Percentiles rank a stretch among this genome's conserved stretches.
Conservation (phyloP, 2,113 vertebrate species). For the Himantopus leucocephalus region DNA sequence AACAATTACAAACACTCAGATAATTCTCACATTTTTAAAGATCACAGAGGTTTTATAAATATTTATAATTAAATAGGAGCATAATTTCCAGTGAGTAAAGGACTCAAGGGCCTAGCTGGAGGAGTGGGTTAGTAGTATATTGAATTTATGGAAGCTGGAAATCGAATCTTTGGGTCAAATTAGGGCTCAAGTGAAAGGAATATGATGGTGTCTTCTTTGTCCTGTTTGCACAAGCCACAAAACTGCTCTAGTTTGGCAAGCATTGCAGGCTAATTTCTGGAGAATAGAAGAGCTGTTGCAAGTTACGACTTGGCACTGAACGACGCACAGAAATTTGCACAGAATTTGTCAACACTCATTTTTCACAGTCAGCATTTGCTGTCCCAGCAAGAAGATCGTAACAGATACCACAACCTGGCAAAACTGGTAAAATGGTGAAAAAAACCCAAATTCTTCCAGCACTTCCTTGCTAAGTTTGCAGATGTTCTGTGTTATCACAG, state of each 20-base stretch:
- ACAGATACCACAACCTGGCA: background rate
- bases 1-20: conserved; percentile 68
- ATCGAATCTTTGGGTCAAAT: conserved; percentile 32
- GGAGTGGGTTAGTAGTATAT: background rate
- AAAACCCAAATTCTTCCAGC: background rate
- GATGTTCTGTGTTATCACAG: background rate
- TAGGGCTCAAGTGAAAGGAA: background rate
- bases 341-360: conserved; percentile 41
- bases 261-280: conserved; percentile 10
- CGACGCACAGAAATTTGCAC: background rate
- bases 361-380: conserved; percentile 18
- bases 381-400: background rate
- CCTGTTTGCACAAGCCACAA: background rate
- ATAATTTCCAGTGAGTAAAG: conserved; percentile 3
- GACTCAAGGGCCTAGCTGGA: background rate
- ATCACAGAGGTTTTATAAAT: conserved; percentile 48
- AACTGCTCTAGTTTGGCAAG: conserved; percentile 7
- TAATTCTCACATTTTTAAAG: conserved; percentile 58
- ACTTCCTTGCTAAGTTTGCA: background rate
- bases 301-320: conserved; percentile 28
- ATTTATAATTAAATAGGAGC: conserved; percentile 50
- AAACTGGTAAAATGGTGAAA: background rate
- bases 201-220: background rate
- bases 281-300: background rate
- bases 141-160: conserved; percentile 10